phyloP scores from a whole-genome alignment of 2,797 vertebrate genomes.

The Diplodus sargus region DNA sequence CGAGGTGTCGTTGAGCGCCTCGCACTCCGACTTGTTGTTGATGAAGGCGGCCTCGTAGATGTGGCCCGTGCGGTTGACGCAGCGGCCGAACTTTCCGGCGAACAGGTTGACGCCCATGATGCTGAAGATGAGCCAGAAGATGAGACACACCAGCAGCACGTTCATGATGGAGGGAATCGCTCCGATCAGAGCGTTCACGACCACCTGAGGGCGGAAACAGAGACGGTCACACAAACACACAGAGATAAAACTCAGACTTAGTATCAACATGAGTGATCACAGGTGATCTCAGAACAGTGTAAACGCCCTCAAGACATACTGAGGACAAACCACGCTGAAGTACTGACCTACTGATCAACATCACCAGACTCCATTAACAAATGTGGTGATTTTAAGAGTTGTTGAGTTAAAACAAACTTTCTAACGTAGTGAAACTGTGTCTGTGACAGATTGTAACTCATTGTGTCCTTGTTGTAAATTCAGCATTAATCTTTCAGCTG shows the following conservation, averaged over 20 bases:
- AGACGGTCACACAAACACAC: neutral
- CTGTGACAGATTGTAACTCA: too few relatives aligned
- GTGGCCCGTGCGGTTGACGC: conserved; percentile 90
- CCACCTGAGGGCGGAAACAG: conserved; percentile 85
- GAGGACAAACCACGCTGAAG: too few relatives aligned
- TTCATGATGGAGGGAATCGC: conserved; percentile 99
- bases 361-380: too few relatives aligned
- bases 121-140: conserved; percentile 99
- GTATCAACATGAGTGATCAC: too few relatives aligned
- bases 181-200: conserved; percentile 96
- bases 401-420: too few relatives aligned
- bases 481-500: too few relatives aligned
- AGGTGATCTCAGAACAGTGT: too few relatives aligned
- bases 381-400: too few relatives aligned
- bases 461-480: too few relatives aligned
- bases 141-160: conserved; percentile 97
- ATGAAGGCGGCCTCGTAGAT: conserved; percentile 85
- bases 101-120: conserved; percentile 99
- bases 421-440: too few relatives aligned
- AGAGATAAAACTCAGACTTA: neutral
- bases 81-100: conserved; percentile 95
- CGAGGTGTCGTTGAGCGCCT: conserved; percentile 86
- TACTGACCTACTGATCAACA: too few relatives aligned
- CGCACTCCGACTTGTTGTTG: conserved; percentile 93
- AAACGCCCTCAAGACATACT: too few relatives aligned